These are phyloP conservation scores for Sesamia nonagrioides DNA, from an alignment of 1,140 invertebrate genomes.

Conservation along the genomic window DNA sequence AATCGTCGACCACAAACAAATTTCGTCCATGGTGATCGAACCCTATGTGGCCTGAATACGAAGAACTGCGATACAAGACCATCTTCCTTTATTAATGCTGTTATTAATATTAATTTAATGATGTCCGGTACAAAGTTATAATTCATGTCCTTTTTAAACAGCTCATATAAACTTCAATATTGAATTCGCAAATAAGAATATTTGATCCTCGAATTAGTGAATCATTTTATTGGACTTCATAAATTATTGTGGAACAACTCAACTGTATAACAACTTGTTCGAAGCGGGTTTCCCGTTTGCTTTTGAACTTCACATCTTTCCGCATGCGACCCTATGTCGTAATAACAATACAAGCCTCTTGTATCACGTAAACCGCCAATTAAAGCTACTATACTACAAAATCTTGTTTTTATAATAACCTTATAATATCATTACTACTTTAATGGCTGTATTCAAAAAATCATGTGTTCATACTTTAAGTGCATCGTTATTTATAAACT, in stretches of 20 bases:
- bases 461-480: conserved; percentile 66
- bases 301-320: conserved; percentile 33
- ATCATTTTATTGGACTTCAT: conserved; percentile 42
- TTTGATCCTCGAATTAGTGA: conserved; percentile 27
- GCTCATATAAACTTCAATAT: conserved; percentile 18
- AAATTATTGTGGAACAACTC: conserved; percentile 27
- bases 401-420: conserved; percentile 75
- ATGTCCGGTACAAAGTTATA: conserved; percentile 29
- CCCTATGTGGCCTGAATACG: conserved; percentile 27
- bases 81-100: conserved; percentile 38
- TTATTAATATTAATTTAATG: conserved; percentile 38
- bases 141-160: conserved; percentile 33
- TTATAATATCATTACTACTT: conserved; percentile 70
- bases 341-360: conserved; percentile 43
- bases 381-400: conserved; percentile 59
- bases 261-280: background rate
- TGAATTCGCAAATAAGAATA: conserved; percentile 22
- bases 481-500: conserved; percentile 76
- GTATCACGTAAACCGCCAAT: conserved; percentile 61
- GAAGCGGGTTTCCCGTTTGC: conserved; percentile 31
- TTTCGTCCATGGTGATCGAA: conserved; percentile 26
- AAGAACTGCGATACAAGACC: conserved; percentile 37
- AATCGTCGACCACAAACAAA: conserved; percentile 30
- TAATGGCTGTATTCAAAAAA: conserved; percentile 77
- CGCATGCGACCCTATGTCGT: conserved; percentile 27